Evolutionary conservation across 2,797 vertebrate genomes (phyloP).

Genomic region (Pagetopsis macropterus): DNA sequence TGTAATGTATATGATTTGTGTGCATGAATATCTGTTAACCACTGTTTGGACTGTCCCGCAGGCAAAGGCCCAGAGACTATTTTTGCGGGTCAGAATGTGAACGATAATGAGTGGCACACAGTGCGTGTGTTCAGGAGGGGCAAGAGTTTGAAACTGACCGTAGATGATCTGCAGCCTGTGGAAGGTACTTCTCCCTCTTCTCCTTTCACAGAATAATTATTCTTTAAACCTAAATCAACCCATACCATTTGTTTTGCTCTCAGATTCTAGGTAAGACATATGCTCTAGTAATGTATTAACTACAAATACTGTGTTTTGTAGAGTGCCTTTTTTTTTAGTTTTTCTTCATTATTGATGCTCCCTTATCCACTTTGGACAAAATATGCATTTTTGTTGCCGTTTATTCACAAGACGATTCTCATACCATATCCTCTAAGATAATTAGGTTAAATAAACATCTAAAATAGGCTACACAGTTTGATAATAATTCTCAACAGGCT

Average conservation of each 20-base stretch:
- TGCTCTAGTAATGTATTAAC: not conserved
- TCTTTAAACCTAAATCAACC: slow-evolving; percentile 4
- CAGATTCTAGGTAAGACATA: slow-evolving; percentile 41
- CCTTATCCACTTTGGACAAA: not conserved
- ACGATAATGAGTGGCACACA: slow-evolving; percentile 99
- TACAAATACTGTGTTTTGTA: not conserved
- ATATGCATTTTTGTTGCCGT: not conserved
- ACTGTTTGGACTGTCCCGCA: slow-evolving; percentile 96
- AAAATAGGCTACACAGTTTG: not conserved
- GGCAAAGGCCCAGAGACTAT: slow-evolving; percentile 99
- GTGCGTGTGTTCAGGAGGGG: slow-evolving; percentile 97
- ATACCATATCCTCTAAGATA: not conserved
- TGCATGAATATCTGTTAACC: slow-evolving; percentile 74
- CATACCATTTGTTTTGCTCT: not conserved
- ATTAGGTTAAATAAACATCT: not conserved
- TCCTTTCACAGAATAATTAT: slow-evolving; percentile 13
- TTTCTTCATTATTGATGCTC: not conserved
- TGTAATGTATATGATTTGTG: slow-evolving; percentile 38
- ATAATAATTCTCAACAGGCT: not conserved
- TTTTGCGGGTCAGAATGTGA: slow-evolving; percentile 99
- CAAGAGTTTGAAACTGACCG: slow-evolving; percentile 96
- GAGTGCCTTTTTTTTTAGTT: not conserved
- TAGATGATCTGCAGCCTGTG: slow-evolving; percentile 94
- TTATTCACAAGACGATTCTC: not conserved
- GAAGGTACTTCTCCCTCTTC: slow-evolving; percentile 86